Conservation (phyloP, 2,797 vertebrate genomes). For the Glyptemys insculpta region DNA sequence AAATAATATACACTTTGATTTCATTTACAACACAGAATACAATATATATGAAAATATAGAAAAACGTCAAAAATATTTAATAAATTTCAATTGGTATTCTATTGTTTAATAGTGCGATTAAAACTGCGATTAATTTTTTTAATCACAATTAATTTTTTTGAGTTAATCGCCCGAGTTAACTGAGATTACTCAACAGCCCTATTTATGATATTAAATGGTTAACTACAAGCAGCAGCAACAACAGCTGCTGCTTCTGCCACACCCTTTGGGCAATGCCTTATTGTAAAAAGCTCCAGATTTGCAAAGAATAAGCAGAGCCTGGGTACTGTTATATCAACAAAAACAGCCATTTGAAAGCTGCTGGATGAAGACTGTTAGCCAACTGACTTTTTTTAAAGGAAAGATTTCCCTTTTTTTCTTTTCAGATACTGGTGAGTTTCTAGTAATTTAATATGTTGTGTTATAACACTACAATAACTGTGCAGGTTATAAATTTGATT, state of each 20-base stretch:
- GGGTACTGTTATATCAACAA: slow-evolving; percentile 19
- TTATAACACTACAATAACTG: neutral
- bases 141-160: too few relatives aligned
- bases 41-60: too few relatives aligned
- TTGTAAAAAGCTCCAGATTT: neutral
- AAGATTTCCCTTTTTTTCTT: neutral
- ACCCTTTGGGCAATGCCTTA: neutral
- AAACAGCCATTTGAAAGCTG: slow-evolving; percentile 14
- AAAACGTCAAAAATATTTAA: too few relatives aligned
- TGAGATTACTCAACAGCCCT: too few relatives aligned
- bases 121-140: too few relatives aligned
- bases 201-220: neutral
- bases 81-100: too few relatives aligned
- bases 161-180: too few relatives aligned
- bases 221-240: neutral
- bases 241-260: neutral
- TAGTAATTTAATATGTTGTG: neutral
- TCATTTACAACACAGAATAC: too few relatives aligned
- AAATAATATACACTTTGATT: too few relatives aligned
- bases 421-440: neutral
- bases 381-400: neutral
- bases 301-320: neutral
- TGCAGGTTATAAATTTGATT: neutral
- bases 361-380: neutral
- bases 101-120: too few relatives aligned